Percentiles rank a stretch among this genome's conserved stretches.
Conservation (phyloP, 2,888 invertebrate genomes). For the Zelleria hepariella region DNA sequence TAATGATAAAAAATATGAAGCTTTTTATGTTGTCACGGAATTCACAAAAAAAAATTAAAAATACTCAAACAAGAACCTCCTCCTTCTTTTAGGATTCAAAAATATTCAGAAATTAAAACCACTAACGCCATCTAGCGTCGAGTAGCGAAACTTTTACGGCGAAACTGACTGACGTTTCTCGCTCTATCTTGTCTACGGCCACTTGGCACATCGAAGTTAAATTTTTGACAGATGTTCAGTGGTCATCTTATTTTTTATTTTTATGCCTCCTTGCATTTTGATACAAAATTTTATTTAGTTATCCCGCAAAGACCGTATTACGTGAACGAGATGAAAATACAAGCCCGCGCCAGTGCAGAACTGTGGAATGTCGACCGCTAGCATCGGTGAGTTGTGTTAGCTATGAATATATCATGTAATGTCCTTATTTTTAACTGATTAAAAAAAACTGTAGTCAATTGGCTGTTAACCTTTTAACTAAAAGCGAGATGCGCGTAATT, state of each 20-base stretch:
- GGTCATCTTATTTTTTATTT: conserved; percentile 69
- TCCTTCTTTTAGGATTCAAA: no score
- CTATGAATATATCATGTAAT: conserved; percentile 32
- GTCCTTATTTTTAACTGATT: conserved; percentile 71
- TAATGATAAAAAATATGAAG: no score
- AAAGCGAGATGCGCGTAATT: conserved; percentile 70
- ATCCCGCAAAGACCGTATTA: conserved; percentile 66
- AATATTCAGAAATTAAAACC: conserved; percentile 5
- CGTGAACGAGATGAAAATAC: conserved; percentile 71
- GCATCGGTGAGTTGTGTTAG: conserved; percentile 53
- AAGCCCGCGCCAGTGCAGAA: conserved; percentile 65
- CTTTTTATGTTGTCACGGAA: no score
- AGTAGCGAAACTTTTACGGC: conserved; percentile 43
- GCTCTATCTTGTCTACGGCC: conserved; percentile 57
- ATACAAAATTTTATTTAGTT: conserved; percentile 67
- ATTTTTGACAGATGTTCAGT: conserved; percentile 69
- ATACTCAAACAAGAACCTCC: no score
- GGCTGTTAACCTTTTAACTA: conserved; percentile 73
- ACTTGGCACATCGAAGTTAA: conserved; percentile 67
- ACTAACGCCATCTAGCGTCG: conserved; percentile 35
- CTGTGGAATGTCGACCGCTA: conserved; percentile 68
- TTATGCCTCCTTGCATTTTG: conserved; percentile 69
- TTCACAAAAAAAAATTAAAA: no score
- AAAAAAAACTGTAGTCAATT: conserved; percentile 71
- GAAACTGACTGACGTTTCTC: conserved; percentile 23